These are phyloP conservation scores for Synergus umbraculus DNA, from an alignment of 2,888 invertebrate genomes.

Conservation along the genomic window DNA sequence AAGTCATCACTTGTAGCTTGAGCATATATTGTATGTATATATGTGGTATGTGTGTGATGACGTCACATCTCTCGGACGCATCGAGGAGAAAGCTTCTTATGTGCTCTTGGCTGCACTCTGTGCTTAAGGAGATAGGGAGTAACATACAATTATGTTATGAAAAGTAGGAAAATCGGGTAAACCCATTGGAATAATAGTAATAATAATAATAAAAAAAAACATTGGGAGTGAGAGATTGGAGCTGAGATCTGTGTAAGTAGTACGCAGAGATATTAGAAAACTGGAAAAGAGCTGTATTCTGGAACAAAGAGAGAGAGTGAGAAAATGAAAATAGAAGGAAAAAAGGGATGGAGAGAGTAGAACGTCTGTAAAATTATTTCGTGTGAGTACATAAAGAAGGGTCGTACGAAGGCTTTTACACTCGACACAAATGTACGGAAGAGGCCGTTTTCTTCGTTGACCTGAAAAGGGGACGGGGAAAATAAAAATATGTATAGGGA, in stretches of 20 bases:
- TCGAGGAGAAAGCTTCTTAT: slow-evolving; percentile 57
- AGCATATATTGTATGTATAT: slow-evolving; percentile 45
- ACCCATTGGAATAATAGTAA: background rate
- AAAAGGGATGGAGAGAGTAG: slow-evolving; percentile 33
- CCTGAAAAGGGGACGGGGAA: slow-evolving; percentile 64
- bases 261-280: slow-evolving; percentile 19
- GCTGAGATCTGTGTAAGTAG: slow-evolving; percentile 45
- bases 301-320: slow-evolving; percentile 50
- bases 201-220: slow-evolving; percentile 31
- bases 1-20: slow-evolving; percentile 20
- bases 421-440: slow-evolving; percentile 61
- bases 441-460: slow-evolving; percentile 65
- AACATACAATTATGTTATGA: slow-evolving; percentile 62
- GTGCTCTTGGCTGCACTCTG: slow-evolving; percentile 72
- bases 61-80: slow-evolving; percentile 54
- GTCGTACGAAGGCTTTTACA: slow-evolving; percentile 56
- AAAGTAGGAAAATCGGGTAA: slow-evolving; percentile 44
- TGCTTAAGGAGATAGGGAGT: slow-evolving; percentile 61
- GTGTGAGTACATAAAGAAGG: slow-evolving; percentile 60
- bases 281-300: slow-evolving; percentile 14
- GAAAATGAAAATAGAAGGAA: slow-evolving; percentile 48
- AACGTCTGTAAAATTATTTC: slow-evolving; percentile 58
- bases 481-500: slow-evolving; percentile 45
- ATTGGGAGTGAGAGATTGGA: slow-evolving; percentile 53
- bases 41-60: slow-evolving; percentile 41